These are phyloP conservation scores for Drosophila barbarae DNA, from an alignment of 2,888 invertebrate species.

Conservation along the genomic window DNA sequence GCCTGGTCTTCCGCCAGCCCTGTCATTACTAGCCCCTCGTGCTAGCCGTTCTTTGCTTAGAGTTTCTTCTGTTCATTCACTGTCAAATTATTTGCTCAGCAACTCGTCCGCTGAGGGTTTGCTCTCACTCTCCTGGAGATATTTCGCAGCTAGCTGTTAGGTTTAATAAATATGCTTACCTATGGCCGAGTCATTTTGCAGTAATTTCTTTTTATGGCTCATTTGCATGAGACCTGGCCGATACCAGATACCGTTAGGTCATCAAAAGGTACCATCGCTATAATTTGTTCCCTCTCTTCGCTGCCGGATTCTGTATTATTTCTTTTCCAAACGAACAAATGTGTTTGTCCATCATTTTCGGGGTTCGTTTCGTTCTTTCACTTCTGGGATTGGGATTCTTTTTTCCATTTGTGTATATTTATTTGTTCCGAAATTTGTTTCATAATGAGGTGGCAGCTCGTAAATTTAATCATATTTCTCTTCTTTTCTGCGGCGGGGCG, in stretches of 20 bases:
- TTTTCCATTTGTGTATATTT: constrained; percentile 29
- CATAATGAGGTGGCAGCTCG: constrained; percentile 64
- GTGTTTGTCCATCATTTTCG: constrained; percentile 12
- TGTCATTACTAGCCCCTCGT: constrained; percentile 28
- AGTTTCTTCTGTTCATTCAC: constrained; percentile 15
- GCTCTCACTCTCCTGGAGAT: constrained; percentile 23
- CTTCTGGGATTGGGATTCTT: constrained; percentile 37
- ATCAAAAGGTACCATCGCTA: constrained; percentile 42
- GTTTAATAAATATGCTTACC: constrained; percentile 55
- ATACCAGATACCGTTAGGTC: constrained; percentile 56
- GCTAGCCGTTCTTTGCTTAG: constrained; percentile 30
- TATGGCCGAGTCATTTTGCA: constrained; percentile 32
- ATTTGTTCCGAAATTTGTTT: constrained; percentile 47
- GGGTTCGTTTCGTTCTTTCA: constrained; percentile 29
- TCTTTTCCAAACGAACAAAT: constrained; percentile 30
- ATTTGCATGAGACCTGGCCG: constrained; percentile 58
- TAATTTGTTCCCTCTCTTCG: constrained; percentile 26
- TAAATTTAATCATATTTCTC: constrained; percentile 61
- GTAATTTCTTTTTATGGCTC: constrained; percentile 60
- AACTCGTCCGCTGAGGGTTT: constrained; percentile 7
- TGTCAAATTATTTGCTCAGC: constrained; percentile 42
- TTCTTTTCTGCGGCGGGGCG: constrained; percentile 21
- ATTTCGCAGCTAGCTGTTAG: constrained; percentile 64
- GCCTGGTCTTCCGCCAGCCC: constrained; percentile 28
- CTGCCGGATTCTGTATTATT: constrained; percentile 22